Percentiles rank a stretch among this genome's conserved stretches.
Evolutionary conservation across 37 sponge, comb jelly and placozoan species (phyloP).

Genomic region (Theonella swinhoei): DNA sequence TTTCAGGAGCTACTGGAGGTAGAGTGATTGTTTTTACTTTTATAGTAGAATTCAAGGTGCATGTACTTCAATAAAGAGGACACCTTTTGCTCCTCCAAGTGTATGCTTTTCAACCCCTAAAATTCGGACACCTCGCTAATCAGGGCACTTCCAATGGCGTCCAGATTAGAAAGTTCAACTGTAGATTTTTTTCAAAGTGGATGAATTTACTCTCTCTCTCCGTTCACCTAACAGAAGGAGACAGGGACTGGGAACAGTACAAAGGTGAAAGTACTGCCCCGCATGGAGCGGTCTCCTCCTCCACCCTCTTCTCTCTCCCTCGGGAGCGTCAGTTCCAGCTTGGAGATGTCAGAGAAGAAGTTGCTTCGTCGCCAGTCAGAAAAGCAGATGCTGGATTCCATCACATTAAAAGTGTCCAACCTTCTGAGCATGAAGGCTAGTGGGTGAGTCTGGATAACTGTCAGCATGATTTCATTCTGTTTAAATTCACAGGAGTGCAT

Average conservation of each 20-base stretch:
- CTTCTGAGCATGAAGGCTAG: conserved; percentile 49
- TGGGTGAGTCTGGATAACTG: conserved; percentile 20
- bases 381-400: conserved; percentile 3
- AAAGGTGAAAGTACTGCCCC: conserved; percentile 18
- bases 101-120: no score
- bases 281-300: conserved; percentile 14
- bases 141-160: no score
- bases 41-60: no score
- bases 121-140: no score
- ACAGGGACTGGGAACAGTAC: conserved; percentile 27
- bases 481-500: no score
- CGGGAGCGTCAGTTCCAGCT: neutral
- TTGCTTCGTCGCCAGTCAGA: neutral
- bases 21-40: neutral
- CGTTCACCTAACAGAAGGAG: conserved; percentile 15
- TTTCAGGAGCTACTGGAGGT: conserved; percentile 30
- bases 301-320: conserved; percentile 15
- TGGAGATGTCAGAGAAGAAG: conserved; percentile 1
- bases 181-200: no score
- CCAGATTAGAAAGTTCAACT: no score
- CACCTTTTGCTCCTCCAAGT: no score
- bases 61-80: no score
- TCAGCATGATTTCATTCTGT: no score
- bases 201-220: neutral
- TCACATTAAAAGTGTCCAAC: conserved; percentile 47